Evolutionary conservation across 1,140 invertebrate genomes (phyloP).

Genomic region (Drosophila cardini): DNA sequence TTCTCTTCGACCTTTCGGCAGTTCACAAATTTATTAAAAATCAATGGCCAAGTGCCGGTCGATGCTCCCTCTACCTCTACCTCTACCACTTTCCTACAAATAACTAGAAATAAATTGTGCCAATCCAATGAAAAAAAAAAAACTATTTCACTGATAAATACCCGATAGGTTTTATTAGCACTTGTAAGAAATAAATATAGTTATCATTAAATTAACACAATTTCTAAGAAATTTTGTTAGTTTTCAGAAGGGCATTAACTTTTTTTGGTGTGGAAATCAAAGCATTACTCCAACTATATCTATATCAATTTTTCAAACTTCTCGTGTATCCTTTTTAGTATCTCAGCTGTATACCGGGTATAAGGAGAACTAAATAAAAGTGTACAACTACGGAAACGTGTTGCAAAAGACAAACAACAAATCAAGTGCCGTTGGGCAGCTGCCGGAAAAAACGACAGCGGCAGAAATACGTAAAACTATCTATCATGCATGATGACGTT

Average conservation of each 20-base stretch:
- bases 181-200: too few relatives aligned
- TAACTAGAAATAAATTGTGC: conserved; percentile 51
- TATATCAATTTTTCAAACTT: too few relatives aligned
- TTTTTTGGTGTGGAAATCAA: too few relatives aligned
- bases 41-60: conserved; percentile 60
- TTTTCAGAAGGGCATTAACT: too few relatives aligned
- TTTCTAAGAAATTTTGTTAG: too few relatives aligned
- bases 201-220: too few relatives aligned
- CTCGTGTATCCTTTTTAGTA: too few relatives aligned
- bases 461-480: conserved; percentile 78
- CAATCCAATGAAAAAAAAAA: neutral
- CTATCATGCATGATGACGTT: conserved; percentile 73
- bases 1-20: conserved; percentile 44
- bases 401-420: conserved; percentile 81
- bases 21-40: conserved; percentile 80
- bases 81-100: conserved; percentile 57
- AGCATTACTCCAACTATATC: too few relatives aligned
- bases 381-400: conserved; percentile 62
- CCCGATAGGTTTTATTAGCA: neutral
- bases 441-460: conserved; percentile 60
- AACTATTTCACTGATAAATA: conserved; percentile 7
- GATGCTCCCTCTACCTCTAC: conserved; percentile 10
- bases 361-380: conserved; percentile 72
- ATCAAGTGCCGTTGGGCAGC: conserved; percentile 74
- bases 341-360: conserved; percentile 11